These are phyloP conservation scores for Emydoidea blandingii DNA, from an alignment of 2,797 vertebrate species.

Conservation along the genomic window DNA sequence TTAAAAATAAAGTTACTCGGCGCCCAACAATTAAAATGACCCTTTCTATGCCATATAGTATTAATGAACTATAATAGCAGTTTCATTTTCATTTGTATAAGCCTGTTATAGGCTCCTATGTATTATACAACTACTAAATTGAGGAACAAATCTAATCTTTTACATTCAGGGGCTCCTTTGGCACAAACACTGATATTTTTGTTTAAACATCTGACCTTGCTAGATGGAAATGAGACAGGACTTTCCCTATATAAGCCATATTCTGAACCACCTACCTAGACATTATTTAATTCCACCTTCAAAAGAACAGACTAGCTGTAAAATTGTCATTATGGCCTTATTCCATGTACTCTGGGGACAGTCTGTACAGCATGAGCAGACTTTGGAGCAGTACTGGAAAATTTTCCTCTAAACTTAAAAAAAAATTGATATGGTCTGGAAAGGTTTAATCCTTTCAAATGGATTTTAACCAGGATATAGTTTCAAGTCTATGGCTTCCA, in stretches of 20 bases:
- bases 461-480: background rate
- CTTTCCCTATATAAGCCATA: background rate
- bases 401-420: background rate
- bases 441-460: background rate
- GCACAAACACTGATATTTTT: slow-evolving; percentile 2
- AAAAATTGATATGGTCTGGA: background rate
- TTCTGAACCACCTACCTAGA: background rate
- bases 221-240: slow-evolving; percentile 3
- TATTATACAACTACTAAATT: background rate
- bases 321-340: background rate
- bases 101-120: background rate
- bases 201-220: background rate
- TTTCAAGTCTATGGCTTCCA: background rate
- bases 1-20: background rate
- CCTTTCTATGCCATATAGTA: background rate
- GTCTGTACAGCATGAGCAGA: background rate
- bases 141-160: background rate
- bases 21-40: background rate
- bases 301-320: background rate
- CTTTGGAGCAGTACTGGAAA: background rate
- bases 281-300: slow-evolving; percentile 30
- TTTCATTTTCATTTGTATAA: slow-evolving; percentile 18
- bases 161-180: background rate
- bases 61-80: slow-evolving; percentile 28
- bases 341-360: background rate